Conservation (phyloP, 1,140 invertebrate genomes). For the Brachionus paranguensis region DNA sequence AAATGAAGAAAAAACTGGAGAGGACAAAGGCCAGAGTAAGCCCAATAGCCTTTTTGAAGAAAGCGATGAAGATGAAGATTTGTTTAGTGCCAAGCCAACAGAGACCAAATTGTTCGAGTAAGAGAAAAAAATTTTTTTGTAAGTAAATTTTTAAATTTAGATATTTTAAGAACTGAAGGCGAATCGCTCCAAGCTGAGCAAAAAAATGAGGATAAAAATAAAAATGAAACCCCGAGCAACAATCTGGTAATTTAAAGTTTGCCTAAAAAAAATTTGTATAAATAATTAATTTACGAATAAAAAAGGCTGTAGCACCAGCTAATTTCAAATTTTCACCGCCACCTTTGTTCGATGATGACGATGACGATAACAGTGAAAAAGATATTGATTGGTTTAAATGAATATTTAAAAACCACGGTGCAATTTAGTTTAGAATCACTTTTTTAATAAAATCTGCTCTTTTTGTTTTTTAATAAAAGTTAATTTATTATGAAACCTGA, state of each 20-base stretch:
- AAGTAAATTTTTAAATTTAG: background rate
- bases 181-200: background rate
- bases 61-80: background rate
- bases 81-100: background rate
- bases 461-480: background rate
- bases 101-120: constrained; percentile 9
- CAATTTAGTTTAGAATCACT: background rate
- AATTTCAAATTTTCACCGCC: constrained; percentile 38
- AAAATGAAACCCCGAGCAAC: background rate
- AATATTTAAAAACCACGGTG: background rate
- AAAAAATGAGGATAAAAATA: constrained; percentile 8
- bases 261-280: background rate
- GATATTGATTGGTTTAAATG: constrained; percentile 40
- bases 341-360: constrained; percentile 29
- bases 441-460: background rate
- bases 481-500: background rate
- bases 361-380: background rate
- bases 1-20: background rate
- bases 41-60: background rate
- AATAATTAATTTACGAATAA: background rate
- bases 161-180: background rate
- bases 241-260: background rate
- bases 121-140: background rate
- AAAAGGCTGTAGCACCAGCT: background rate
- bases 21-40: background rate